These are phyloP conservation scores for Drosophila mulleri DNA, from an alignment of 2,888 invertebrate species.

Conservation along the genomic window DNA sequence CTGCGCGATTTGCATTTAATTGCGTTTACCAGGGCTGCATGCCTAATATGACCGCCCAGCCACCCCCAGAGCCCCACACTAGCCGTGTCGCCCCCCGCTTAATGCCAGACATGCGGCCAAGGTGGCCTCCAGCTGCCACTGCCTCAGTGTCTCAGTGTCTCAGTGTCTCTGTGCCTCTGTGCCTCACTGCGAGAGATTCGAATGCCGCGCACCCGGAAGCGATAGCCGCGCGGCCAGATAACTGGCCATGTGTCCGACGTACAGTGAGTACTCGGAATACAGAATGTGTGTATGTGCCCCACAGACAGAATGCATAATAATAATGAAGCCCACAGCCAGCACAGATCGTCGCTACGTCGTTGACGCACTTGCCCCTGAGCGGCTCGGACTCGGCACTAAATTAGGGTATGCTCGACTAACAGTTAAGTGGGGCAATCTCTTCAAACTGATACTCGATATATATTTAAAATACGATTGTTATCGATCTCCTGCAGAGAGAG, in stretches of 20 bases:
- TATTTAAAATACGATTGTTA: no score
- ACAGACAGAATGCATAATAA: slow-evolving; percentile 15
- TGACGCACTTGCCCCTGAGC: slow-evolving; percentile 50
- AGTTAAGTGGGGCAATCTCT: neutral
- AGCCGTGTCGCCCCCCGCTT: neutral
- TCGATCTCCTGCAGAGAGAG: no score
- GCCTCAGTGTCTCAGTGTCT: neutral
- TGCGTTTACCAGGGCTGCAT: slow-evolving; percentile 69
- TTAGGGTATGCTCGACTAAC: neutral
- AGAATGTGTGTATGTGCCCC: slow-evolving; percentile 17
- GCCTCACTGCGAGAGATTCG: neutral
- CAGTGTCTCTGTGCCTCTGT: no score
- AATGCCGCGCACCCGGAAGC: slow-evolving; percentile 53
- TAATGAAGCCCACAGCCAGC: neutral
- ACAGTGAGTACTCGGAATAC: slow-evolving; percentile 19
- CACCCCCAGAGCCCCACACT: neutral
- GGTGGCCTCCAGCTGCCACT: slow-evolving; percentile 10
- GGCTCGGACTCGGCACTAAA: slow-evolving; percentile 32
- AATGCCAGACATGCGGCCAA: slow-evolving; percentile 41
- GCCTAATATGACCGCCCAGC: slow-evolving; percentile 36
- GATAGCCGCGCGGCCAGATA: slow-evolving; percentile 54
- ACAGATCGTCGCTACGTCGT: slow-evolving; percentile 20
- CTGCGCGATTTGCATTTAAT: slow-evolving; percentile 63
- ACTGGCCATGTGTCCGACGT: slow-evolving; percentile 43
- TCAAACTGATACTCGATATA: no score